These are phyloP conservation scores for Fissipunctia ypsillon DNA, from an alignment of 2,888 invertebrate genomes.

Conservation along the genomic window DNA sequence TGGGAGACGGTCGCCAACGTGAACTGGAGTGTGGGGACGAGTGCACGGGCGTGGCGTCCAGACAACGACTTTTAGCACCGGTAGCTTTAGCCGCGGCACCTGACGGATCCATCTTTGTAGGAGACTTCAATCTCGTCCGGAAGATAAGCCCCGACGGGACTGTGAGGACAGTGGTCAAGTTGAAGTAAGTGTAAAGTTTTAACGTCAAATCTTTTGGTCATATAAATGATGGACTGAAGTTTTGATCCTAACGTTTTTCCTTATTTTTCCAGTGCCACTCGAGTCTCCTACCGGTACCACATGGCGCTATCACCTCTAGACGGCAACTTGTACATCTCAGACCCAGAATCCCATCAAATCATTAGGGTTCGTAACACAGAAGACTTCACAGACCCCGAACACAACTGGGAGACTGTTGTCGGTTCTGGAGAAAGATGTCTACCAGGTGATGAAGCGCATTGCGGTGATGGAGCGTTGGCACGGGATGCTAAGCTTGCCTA, in stretches of 20 bases:
- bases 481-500: conserved; percentile 98
- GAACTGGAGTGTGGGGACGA: conserved; percentile 94
- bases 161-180: conserved; percentile 94
- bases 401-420: conserved; percentile 98
- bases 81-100: conserved; percentile 97
- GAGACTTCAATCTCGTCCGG: conserved; percentile 98
- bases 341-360: conserved; percentile 98
- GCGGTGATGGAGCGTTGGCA: conserved; percentile 98
- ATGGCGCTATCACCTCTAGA: conserved; percentile 98
- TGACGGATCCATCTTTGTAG: conserved; percentile 98
- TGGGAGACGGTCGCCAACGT: conserved; percentile 97
- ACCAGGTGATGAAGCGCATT: conserved; percentile 98
- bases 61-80: conserved; percentile 96
- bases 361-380: conserved; percentile 95
- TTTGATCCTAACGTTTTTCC: conserved; percentile 11
- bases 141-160: conserved; percentile 96
- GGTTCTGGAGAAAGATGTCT: conserved; percentile 98
- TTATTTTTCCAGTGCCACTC: conserved; percentile 93
- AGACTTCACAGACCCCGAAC: conserved; percentile 96
- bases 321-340: conserved; percentile 98
- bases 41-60: conserved; percentile 93
- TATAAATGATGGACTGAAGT: background rate
- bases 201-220: background rate
- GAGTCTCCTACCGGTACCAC: conserved; percentile 98
- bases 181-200: conserved; percentile 93